Percentiles rank a stretch among this genome's conserved stretches.
These are phyloP conservation scores for Melolontha melolontha DNA, from an alignment of 2,888 invertebrate genomes.

Conservation along the genomic window DNA sequence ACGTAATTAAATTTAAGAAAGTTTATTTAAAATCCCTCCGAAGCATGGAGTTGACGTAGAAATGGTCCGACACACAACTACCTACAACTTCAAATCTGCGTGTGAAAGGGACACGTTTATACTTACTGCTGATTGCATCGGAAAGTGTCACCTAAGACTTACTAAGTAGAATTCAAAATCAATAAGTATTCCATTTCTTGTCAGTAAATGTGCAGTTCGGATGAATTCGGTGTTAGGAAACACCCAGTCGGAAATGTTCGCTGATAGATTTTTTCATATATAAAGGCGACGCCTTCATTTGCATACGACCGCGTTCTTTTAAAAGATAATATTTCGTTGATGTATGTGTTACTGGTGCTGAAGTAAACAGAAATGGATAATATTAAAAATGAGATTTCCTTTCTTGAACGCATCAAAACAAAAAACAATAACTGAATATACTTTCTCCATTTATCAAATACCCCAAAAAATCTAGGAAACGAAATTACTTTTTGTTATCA, in stretches of 20 bases:
- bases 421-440: too few relatives aligned
- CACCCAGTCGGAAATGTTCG: slow-evolving; percentile 60
- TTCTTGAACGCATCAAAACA: too few relatives aligned
- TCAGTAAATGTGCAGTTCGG: slow-evolving; percentile 61
- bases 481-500: too few relatives aligned
- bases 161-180: slow-evolving; percentile 66
- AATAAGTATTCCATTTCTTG: slow-evolving; percentile 66
- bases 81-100: slow-evolving; percentile 30
- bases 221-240: slow-evolving; percentile 55
- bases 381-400: too few relatives aligned
- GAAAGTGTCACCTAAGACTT: slow-evolving; percentile 64
- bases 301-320: slow-evolving; percentile 56
- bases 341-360: background rate
- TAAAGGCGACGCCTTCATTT: slow-evolving; percentile 62
- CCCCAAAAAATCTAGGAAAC: too few relatives aligned
- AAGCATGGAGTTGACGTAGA: too few relatives aligned
- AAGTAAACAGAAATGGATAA: background rate
- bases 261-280: slow-evolving; percentile 60
- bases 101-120: slow-evolving; percentile 41
- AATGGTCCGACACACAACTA: background rate
- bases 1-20: too few relatives aligned
- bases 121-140: slow-evolving; percentile 51
- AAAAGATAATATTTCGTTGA: slow-evolving; percentile 27
- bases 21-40: too few relatives aligned
- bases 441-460: too few relatives aligned